Evolutionary conservation across 2,113 vertebrate genomes (phyloP), one percentile per base, ranked within the genome.

Genomic region (Elephantulus edwardii): DNA sequence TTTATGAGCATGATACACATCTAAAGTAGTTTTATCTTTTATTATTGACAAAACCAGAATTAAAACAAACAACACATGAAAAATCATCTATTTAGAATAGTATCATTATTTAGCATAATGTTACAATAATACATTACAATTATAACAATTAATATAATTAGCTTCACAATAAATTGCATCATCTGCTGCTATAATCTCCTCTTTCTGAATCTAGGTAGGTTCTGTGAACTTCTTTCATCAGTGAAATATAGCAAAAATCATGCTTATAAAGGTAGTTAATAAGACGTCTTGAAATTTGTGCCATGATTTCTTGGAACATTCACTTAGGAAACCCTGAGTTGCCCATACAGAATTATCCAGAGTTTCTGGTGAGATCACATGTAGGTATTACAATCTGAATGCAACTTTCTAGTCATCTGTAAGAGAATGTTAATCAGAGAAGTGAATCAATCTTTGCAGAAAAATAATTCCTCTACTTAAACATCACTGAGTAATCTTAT

Each of bases 1-100:
- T 58, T 30, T 56, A 28, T 54, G 35, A 17, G n/a, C n/a, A n/a
- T 35, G 52, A 24, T n/a, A 2, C 66, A 2, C 54, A 68, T 62
- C n/a, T 89, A 87, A 60, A 80, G 35, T 35, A 83, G 35, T 46
- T 13, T 9, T 24, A 44, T n/a, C 20, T 19, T 4, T 62, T 64
- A 42, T 91, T 78, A 48, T 50, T 83, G 56, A 84, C 56, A 89
- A 79, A 56, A 68, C 28, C 2, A 44, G 38, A 19, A 33, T 60
- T n/a, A 40, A 30, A 75, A 94, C 54, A 42, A n/a, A n/a, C n/a
- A n/a, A n/a, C n/a, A 2, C 77, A 64, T 85, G 62, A 38, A 89
- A 84, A 93, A 46, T 16, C 62, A 60, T 19, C 66, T 30, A 28
- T 74, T 35, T 20, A 71, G 13, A 80, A 60, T 19, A 83, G 24